Evolutionary conservation across 2,888 invertebrate genomes (phyloP).

Genomic region (Zelleria hepariella): DNA sequence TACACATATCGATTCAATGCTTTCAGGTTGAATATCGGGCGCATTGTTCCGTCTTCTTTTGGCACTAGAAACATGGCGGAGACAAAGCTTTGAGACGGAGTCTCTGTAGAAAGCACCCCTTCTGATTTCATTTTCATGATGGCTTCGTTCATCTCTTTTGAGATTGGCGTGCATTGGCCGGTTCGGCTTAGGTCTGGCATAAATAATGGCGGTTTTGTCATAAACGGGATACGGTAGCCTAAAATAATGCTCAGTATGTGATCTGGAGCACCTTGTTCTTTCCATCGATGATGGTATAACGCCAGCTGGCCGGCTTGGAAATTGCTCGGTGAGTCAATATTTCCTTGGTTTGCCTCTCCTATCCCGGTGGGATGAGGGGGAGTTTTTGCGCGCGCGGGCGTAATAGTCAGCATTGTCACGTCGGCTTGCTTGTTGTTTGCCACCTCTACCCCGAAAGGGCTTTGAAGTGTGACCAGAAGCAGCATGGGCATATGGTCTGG

Average conservation of each 20-base stretch:
- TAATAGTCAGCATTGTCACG: not conserved
- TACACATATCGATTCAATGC: constrained; percentile 17
- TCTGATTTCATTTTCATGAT: constrained; percentile 14
- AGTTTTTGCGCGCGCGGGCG: not conserved
- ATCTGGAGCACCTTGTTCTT: constrained; percentile 9
- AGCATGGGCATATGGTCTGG: not conserved
- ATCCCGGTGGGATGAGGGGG: constrained; percentile 9
- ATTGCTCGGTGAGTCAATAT: constrained; percentile 9
- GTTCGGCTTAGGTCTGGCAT: not conserved
- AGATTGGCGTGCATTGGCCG: constrained; percentile 4
- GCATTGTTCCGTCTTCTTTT: constrained; percentile 16
- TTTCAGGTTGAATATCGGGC: constrained; percentile 21
- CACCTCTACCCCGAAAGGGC: not conserved
- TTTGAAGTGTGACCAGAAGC: not conserved
- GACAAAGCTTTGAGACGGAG: constrained; percentile 16
- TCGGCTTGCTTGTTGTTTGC: not conserved
- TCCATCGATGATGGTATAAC: constrained; percentile 8
- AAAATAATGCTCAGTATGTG: constrained; percentile 11
- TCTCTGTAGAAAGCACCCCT: constrained; percentile 10
- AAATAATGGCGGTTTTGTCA: constrained; percentile 12
- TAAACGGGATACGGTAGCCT: constrained; percentile 18
- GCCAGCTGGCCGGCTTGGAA: constrained; percentile 3
- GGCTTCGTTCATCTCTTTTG: constrained; percentile 10
- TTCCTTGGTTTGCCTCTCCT: constrained; percentile 2
- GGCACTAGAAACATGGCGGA: constrained; percentile 20